These are phyloP conservation scores for Heliconius congener DNA, from an alignment of 1,140 invertebrate genomes.

Conservation along the genomic window DNA sequence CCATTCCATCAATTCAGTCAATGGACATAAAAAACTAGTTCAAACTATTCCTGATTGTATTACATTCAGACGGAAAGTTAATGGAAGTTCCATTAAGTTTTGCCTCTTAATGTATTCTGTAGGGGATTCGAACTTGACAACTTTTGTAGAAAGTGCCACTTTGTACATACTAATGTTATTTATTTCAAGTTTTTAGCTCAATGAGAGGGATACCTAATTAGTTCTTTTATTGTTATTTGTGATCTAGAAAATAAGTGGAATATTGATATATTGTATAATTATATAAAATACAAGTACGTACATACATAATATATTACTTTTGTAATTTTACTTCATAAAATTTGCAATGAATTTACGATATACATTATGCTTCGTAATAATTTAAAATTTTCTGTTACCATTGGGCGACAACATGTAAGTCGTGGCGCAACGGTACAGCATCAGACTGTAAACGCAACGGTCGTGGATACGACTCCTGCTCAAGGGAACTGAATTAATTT, in stretches of 20 bases:
- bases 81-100: slow-evolving; percentile 8
- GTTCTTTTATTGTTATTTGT: neutral
- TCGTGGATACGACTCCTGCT: too few relatives aligned
- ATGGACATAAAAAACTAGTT: slow-evolving; percentile 4
- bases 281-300: too few relatives aligned
- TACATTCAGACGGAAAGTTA: neutral
- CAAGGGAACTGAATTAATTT: too few relatives aligned
- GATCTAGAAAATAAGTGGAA: neutral
- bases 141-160: neutral
- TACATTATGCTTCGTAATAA: too few relatives aligned
- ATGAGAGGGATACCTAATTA: neutral
- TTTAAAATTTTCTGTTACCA: too few relatives aligned
- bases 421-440: too few relatives aligned
- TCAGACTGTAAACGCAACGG: too few relatives aligned
- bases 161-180: slow-evolving; percentile 8
- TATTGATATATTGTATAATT: neutral
- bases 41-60: slow-evolving; percentile 8
- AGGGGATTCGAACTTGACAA: slow-evolving; percentile 1
- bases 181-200: neutral
- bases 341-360: too few relatives aligned
- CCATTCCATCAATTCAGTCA: neutral
- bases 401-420: too few relatives aligned
- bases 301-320: too few relatives aligned
- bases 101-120: slow-evolving; percentile 11
- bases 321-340: too few relatives aligned